A percentile compares a stretch with the other conserved stretches of the same genome.
phyloP scores from a whole-genome alignment of 2,888 invertebrate species.

The Morpho achilles region DNA sequence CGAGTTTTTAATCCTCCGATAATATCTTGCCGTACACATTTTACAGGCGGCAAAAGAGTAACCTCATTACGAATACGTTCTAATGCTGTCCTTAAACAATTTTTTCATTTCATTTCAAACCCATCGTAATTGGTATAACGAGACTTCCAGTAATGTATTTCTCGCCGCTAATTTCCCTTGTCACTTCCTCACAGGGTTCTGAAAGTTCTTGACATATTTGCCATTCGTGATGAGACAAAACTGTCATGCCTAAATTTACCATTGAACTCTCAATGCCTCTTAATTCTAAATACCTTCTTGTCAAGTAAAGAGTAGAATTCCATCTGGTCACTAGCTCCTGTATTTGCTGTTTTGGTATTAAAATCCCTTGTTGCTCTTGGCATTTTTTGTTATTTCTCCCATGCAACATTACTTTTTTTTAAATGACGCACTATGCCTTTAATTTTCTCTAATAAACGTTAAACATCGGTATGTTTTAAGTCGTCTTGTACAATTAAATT shows the following conservation, averaged over 20 bases:
- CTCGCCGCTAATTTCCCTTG: slow-evolving; percentile 8
- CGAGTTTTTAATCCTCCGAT: slow-evolving; percentile 8
- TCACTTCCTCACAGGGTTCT: slow-evolving; percentile 15
- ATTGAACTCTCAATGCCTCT: slow-evolving; percentile 12
- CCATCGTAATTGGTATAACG: not conserved
- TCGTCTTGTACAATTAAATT: slow-evolving; percentile 4
- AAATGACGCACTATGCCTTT: slow-evolving; percentile 12
- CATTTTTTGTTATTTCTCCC: not conserved
- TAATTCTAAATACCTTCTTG: slow-evolving; percentile 6
- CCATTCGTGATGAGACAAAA: slow-evolving; percentile 4
- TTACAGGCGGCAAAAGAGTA: not conserved
- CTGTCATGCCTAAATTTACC: slow-evolving; percentile 9
- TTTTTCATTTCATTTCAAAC: too few relatives aligned
- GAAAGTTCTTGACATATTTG: slow-evolving; percentile 8
- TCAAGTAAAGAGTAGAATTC: slow-evolving; percentile 12
- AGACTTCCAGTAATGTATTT: slow-evolving; percentile 10
- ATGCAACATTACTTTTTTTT: slow-evolving; percentile 13
- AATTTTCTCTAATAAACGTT: slow-evolving; percentile 5
- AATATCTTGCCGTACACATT: slow-evolving; percentile 2
- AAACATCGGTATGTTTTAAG: slow-evolving; percentile 1
- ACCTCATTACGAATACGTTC: not conserved
- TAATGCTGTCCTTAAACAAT: not conserved
- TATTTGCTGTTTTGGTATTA: not conserved
- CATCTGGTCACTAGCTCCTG: slow-evolving; percentile 13
- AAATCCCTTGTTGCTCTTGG: not conserved